Evolutionary conservation across 2,888 invertebrate genomes (phyloP), one percentile per base, ranked within the genome.

Genomic region (Listrodromus nycthemerus): DNA sequence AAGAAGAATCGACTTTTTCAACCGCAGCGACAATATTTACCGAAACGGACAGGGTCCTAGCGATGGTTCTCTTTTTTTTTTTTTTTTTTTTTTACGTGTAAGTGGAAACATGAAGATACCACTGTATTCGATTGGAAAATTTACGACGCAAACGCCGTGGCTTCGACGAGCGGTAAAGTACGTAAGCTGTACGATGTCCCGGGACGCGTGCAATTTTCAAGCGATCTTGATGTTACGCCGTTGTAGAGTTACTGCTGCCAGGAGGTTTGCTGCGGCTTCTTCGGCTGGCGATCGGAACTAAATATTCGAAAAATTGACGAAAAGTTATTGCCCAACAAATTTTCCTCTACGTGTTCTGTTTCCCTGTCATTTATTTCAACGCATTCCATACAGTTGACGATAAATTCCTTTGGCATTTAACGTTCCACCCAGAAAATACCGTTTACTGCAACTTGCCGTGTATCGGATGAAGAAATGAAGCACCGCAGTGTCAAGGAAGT

Each of bases 101-200:
- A 1, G 45, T 3, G 13, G 3, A n/a, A 16, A 76, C 52, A 76
- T 4, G 41, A 55, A 37, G 48, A 33, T 24, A 27, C 13, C 41
- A 41, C 55, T 66, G 76, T 48, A 61, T 33, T 77, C 69, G 61
- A 78, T 78, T 70, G 77, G 69, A 65, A 78, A 50, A 71, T 70
- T 78, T 63, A 78, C 70, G 78, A 78, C 63, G n/a, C 33, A 52
- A 61, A 63, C 19, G 41, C 41, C 63, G 24, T 16, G n/a, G 63
- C 50, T 48, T 48, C 27, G 13, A 8, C 16, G 8, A 45, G 33
- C 19, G 19, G 21, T 61, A 63, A 71, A 52, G 30, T 65, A 65
- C 70, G 37, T 63, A 24, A 70, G 70, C 63, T 50, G 52, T 71
- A 50, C 52, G 48, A 63, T 37, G 52, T 50, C 70, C 27, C 33